A percentile compares a stretch with the other conserved stretches of the same genome.
Evolutionary conservation across 2,797 vertebrate species (phyloP).

Genomic region (Dermochelys coriacea): DNA sequence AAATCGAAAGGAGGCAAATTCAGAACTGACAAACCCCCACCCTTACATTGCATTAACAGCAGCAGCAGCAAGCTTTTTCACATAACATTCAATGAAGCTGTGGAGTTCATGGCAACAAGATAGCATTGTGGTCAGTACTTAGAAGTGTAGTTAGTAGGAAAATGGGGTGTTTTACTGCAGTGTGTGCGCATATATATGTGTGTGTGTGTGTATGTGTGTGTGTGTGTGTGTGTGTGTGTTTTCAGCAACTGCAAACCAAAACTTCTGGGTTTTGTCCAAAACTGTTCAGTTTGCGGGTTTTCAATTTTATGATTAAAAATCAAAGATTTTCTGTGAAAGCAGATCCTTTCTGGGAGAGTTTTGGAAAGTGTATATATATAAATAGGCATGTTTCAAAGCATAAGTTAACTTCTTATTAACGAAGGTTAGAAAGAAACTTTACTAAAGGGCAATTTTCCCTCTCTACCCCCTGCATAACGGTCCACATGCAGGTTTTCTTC

Average conservation of each 20-base stretch:
- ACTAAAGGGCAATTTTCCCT: neutral
- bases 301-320: neutral
- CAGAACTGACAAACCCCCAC: neutral
- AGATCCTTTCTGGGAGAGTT: neutral
- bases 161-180: neutral
- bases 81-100: neutral
- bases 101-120: neutral
- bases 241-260: neutral
- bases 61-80: neutral
- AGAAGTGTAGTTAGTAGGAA: neutral
- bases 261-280: neutral
- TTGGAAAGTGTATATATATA: neutral
- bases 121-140: neutral
- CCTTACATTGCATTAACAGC: neutral
- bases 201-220: neutral
- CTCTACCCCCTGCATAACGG: neutral
- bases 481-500: neutral
- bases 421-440: neutral
- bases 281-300: fast-evolving
- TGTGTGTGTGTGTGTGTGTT: neutral
- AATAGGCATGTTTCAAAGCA: neutral
- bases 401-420: neutral
- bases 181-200: too few species aligned
- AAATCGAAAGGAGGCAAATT: neutral
- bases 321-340: neutral